A percentile compares a stretch with the other conserved stretches of the same genome.
Evolutionary conservation across 1,140 invertebrate species (phyloP).

Genomic region (Zeugodacus cucurbitae): DNA sequence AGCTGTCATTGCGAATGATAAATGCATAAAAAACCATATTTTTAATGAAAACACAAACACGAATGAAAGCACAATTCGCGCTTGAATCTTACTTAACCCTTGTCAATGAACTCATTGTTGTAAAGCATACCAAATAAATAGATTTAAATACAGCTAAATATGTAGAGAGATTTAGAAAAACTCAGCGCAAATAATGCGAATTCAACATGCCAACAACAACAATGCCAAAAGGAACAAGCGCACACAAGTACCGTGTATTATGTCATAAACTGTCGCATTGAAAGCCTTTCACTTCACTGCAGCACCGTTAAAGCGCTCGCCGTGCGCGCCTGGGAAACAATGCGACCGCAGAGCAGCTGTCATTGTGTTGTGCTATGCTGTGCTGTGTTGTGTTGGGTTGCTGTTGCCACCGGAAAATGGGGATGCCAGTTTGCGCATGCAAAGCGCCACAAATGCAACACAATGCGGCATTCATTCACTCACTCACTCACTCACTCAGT

Average conservation of each 20-base stretch:
- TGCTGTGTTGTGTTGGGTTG: constrained; percentile 2
- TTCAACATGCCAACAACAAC: not conserved
- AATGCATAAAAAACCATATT: not conserved
- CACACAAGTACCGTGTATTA: not conserved
- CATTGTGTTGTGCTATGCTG: constrained; percentile 7
- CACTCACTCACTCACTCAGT: not conserved
- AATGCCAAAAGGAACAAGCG: not conserved
- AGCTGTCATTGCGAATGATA: constrained; percentile 23
- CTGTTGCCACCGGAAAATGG: not conserved
- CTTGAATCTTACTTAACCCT: not conserved
- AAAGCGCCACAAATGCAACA: constrained; percentile 24
- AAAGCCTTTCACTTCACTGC: not conserved
- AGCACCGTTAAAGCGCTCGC: not conserved
- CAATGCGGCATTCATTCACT: constrained; percentile 7
- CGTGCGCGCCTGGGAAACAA: not conserved
- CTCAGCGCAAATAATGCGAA: not conserved
- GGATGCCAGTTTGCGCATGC: not conserved
- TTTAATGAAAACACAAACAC: not conserved
- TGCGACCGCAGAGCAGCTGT: not conserved
- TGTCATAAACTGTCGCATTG: not conserved
- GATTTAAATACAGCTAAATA: not conserved
- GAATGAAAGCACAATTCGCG: not conserved
- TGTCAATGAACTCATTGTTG: not conserved
- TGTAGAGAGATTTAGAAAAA: not conserved
- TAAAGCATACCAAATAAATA: not conserved